Evolutionary conservation across 2,113 vertebrate species (phyloP).

Genomic region (Ploceus nigricollis): DNA sequence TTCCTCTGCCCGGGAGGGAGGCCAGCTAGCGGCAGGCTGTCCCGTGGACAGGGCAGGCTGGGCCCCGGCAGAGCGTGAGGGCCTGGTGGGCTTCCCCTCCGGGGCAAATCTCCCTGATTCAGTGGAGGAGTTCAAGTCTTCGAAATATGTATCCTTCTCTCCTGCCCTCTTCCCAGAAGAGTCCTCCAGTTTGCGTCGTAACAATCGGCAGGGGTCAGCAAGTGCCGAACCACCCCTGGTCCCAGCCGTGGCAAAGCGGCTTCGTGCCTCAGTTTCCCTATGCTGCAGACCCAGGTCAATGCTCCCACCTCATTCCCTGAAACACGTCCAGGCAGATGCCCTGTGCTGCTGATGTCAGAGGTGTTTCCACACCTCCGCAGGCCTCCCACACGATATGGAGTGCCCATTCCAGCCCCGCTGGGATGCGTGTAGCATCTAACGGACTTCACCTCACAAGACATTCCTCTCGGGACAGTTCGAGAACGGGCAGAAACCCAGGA

Average conservation of each 20-base stretch:
- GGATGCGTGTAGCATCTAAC: fast-evolving
- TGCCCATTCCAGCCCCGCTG: fast-evolving
- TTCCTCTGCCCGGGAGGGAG: background rate
- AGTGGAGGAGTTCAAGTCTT: background rate
- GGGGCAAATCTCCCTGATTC: background rate
- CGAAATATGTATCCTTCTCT: background rate
- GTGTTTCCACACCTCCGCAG: background rate
- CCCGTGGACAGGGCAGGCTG: background rate
- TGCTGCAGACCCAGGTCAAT: background rate
- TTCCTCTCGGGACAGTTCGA: background rate
- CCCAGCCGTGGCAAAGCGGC: background rate
- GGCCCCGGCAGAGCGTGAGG: background rate
- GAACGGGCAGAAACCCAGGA: background rate
- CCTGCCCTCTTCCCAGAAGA: background rate
- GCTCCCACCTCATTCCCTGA: background rate
- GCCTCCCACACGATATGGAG: background rate
- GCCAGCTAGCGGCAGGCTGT: background rate
- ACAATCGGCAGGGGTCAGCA: no score
- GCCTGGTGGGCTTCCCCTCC: fast-evolving
- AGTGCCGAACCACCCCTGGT: fast-evolving
- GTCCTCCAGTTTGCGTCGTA: background rate
- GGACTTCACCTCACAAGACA: background rate
- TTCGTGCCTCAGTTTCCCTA: background rate
- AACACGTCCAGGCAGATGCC: background rate
- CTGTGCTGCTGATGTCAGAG: background rate